These are phyloP conservation scores for Elysia crispata DNA, from an alignment of 2,888 invertebrate genomes.

Conservation along the genomic window DNA sequence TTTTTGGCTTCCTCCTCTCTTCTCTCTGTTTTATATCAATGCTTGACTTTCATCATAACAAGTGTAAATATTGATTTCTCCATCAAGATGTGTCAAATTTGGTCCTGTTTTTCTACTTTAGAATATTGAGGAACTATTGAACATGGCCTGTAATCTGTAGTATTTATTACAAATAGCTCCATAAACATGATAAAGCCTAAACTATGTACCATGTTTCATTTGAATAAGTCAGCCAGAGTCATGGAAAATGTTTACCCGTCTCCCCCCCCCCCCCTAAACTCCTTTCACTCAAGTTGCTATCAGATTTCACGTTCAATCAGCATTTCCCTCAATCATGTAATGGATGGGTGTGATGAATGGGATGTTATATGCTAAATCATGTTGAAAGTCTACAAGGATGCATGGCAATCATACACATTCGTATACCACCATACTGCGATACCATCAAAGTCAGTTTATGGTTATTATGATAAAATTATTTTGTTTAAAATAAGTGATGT, in stretches of 20 bases:
- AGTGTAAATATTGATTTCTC: no score
- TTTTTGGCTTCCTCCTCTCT: no score
- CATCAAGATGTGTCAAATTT: no score
- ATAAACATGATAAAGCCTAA: not conserved
- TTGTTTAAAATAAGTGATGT: constrained; percentile 38
- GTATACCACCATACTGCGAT: constrained; percentile 39
- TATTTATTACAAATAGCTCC: constrained; percentile 43
- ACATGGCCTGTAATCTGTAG: constrained; percentile 18
- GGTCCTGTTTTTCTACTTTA: no score
- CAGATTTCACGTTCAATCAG: constrained; percentile 16
- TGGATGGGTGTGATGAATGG: no score
- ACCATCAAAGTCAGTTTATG: constrained; percentile 31
- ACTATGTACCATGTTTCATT: no score
- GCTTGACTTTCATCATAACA: no score
- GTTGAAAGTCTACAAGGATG: constrained; percentile 19
- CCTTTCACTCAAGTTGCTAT: not conserved
- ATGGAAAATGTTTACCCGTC: no score
- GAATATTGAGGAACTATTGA: no score
- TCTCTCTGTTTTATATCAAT: no score
- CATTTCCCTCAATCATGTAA: constrained; percentile 22
- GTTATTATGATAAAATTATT: constrained; percentile 22
- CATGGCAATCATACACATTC: constrained; percentile 33
- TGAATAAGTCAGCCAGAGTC: no score
- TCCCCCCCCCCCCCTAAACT: not conserved
- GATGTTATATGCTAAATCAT: no score